Evolutionary conservation across 2,888 invertebrate species (phyloP).

Genomic region (Tachina lurida): DNA sequence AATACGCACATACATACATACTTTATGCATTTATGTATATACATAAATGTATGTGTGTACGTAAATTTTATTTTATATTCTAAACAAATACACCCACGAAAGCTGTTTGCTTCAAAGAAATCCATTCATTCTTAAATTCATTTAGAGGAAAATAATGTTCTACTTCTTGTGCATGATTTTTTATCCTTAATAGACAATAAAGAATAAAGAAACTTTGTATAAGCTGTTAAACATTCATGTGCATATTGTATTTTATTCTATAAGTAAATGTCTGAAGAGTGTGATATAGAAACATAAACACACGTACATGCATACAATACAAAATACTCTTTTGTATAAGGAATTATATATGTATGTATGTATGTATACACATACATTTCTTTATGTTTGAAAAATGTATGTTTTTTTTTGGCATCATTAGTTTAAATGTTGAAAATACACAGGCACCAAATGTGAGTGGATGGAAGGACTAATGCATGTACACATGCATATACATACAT

Average conservation of each 20-base stretch:
- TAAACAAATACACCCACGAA: not conserved
- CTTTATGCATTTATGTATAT: not conserved
- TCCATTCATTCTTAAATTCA: slow-evolving; percentile 42
- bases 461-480: not conserved
- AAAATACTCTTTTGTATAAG: not conserved
- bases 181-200: slow-evolving; percentile 52
- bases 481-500: not conserved
- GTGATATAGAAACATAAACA: slow-evolving; percentile 13
- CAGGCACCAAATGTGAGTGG: not conserved
- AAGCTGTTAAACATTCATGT: slow-evolving; percentile 44
- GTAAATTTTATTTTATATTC: not conserved
- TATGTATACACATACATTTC: not conserved
- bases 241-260: slow-evolving; percentile 33
- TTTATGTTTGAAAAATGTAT: slow-evolving; percentile 20
- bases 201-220: slow-evolving; percentile 46
- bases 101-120: slow-evolving; percentile 16
- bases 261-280: slow-evolving; percentile 34
- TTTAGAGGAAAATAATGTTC: slow-evolving; percentile 49
- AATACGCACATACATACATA: not conserved
- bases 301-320: not conserved
- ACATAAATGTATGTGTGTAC: not conserved
- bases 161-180: slow-evolving; percentile 28
- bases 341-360: not conserved
- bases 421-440: slow-evolving; percentile 55
- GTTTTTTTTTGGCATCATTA: slow-evolving; percentile 63